Evolutionary conservation across 2,113 vertebrate species (phyloP).

Genomic region (Daubentonia madagascariensis): DNA sequence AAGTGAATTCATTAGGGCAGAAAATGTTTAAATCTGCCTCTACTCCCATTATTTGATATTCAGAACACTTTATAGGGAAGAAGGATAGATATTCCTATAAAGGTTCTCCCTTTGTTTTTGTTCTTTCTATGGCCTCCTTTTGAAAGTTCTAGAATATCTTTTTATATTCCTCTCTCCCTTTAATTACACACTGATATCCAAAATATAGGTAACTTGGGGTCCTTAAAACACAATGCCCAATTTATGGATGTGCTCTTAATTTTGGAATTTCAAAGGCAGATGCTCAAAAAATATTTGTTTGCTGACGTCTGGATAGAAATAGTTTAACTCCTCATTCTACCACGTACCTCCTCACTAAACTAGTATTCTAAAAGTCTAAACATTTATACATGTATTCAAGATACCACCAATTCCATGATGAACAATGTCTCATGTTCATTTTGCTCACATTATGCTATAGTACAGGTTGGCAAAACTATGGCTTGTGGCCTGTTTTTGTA

Average conservation of each 20-base stretch:
- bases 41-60: constrained; percentile 47
- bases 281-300: constrained; percentile 17
- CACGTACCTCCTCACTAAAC: neutral
- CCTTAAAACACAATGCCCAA: neutral
- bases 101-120: constrained; percentile 18
- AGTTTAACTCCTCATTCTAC: neutral
- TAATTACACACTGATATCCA: neutral
- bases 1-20: constrained; percentile 62
- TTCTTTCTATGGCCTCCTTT: constrained; percentile 2
- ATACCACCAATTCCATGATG: neutral
- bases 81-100: constrained; percentile 33
- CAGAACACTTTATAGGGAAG: constrained; percentile 35
- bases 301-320: neutral
- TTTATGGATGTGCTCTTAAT: neutral
- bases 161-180: neutral
- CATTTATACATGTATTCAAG: neutral
- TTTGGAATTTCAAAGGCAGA: neutral
- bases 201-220: neutral
- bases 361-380: neutral
- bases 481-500: neutral
- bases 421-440: neutral
- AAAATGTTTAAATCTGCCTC: constrained; percentile 55
- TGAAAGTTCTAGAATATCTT: constrained; percentile 29
- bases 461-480: neutral
- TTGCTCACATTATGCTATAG: neutral